These are phyloP conservation scores for Podilymbus podiceps DNA, from an alignment of 2,113 vertebrate species.

Conservation along the genomic window DNA sequence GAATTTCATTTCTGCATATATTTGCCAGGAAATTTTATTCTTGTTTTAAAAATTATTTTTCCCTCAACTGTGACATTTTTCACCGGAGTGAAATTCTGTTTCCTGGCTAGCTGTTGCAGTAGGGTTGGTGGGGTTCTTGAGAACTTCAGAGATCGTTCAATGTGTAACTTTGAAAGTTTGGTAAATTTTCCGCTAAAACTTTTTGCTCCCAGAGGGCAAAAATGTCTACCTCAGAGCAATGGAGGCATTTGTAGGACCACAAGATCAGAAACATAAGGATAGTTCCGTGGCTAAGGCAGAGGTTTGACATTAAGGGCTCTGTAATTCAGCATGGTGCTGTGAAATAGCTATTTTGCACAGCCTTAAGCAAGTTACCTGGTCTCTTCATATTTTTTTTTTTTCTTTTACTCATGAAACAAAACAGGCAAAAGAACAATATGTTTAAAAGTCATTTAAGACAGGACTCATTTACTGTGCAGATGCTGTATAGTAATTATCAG, in stretches of 20 bases:
- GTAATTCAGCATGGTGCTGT: not conserved
- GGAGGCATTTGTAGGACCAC: not conserved
- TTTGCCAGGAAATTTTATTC: not conserved
- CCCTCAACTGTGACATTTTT: not conserved
- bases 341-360: not conserved
- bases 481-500: not conserved
- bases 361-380: not conserved
- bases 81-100: not conserved
- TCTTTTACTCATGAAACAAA: not conserved
- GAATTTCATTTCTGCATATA: not conserved
- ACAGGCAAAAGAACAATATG: not conserved
- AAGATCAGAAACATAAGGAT: not conserved
- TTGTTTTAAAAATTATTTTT: not conserved
- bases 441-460: not conserved
- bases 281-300: not conserved
- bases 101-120: not conserved
- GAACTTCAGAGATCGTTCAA: not conserved
- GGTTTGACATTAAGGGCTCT: not conserved
- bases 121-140: not conserved
- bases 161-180: not conserved
- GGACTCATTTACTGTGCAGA: not conserved
- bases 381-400: not conserved
- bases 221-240: not conserved
- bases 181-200: not conserved
- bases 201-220: not conserved